These are phyloP conservation scores for Eumerus sabulonum DNA, from an alignment of 2,888 invertebrate species.

Conservation along the genomic window DNA sequence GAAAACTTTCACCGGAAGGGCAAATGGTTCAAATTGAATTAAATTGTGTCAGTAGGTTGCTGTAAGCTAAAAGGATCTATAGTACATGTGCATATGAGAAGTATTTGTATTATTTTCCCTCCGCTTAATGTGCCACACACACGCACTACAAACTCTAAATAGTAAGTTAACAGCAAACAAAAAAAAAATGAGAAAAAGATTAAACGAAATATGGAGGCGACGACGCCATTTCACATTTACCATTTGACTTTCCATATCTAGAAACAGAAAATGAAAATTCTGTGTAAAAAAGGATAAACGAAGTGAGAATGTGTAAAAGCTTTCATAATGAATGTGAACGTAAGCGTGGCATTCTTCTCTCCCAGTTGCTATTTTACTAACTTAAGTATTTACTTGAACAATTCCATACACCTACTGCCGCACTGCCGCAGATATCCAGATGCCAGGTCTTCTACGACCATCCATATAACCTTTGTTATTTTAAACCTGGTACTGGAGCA, in stretches of 20 bases:
- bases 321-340: conserved; percentile 63
- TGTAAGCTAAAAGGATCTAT: conserved; percentile 42
- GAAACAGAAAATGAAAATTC: conserved; percentile 24
- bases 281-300: conserved; percentile 41
- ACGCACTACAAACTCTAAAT: conserved; percentile 55
- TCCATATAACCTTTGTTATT: conserved; percentile 46
- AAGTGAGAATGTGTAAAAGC: conserved; percentile 66
- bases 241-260: conserved; percentile 34
- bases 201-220: conserved; percentile 27
- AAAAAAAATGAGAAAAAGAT: too few relatives aligned
- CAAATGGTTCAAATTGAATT: conserved; percentile 66
- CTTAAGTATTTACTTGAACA: conserved; percentile 55
- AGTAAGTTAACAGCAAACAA: conserved; percentile 5
- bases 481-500: conserved; percentile 22
- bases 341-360: conserved; percentile 59
- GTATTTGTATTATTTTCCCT: conserved; percentile 1
- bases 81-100: conserved; percentile 26
- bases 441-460: too few relatives aligned
- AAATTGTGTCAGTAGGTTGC: conserved; percentile 67
- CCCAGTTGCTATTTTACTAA: conserved; percentile 38
- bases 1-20: conserved; percentile 51
- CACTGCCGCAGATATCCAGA: too few relatives aligned
- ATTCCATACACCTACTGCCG: conserved; percentile 32
- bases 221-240: background rate
- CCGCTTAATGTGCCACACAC: conserved; percentile 53